A percentile compares a stretch with the other conserved stretches of the same genome.
These are phyloP conservation scores for Paratilapia polleni DNA, from an alignment of 2,113 vertebrate genomes.

Conservation along the genomic window DNA sequence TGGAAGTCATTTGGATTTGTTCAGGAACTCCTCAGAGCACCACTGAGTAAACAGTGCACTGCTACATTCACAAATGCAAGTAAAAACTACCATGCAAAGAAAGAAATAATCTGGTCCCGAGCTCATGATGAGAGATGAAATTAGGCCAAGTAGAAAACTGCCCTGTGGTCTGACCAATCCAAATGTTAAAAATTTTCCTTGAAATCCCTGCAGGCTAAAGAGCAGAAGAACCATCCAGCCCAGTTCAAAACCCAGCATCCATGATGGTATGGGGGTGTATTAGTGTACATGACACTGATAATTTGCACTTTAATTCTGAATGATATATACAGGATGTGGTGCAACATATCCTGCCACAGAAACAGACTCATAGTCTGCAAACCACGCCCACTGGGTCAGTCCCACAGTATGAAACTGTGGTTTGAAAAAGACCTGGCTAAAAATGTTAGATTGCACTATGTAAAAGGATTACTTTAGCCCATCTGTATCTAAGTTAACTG, in stretches of 20 bases:
- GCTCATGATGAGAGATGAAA: not conserved
- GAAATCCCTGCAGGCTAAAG: not conserved
- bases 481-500: not conserved
- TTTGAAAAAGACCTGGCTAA: too few species aligned
- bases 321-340: too few species aligned
- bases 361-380: not conserved
- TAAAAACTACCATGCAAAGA: not conserved
- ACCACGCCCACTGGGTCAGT: not conserved
- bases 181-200: not conserved
- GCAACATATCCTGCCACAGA: not conserved
- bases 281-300: not conserved
- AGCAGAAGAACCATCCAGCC: not conserved
- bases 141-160: not conserved
- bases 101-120: not conserved
- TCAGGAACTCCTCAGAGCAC: not conserved
- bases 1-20: not conserved
- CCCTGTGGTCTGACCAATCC: not conserved
- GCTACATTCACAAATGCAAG: not conserved
- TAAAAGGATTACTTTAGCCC: not conserved
- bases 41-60: not conserved
- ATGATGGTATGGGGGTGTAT: not conserved
- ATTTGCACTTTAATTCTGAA: not conserved
- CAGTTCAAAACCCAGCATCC: not conserved
- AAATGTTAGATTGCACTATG: not conserved
- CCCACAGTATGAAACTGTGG: not conserved